Percentiles rank a stretch among this genome's conserved stretches.
Conservation (phyloP, 2,113 vertebrate species). For the Athene noctua region DNA sequence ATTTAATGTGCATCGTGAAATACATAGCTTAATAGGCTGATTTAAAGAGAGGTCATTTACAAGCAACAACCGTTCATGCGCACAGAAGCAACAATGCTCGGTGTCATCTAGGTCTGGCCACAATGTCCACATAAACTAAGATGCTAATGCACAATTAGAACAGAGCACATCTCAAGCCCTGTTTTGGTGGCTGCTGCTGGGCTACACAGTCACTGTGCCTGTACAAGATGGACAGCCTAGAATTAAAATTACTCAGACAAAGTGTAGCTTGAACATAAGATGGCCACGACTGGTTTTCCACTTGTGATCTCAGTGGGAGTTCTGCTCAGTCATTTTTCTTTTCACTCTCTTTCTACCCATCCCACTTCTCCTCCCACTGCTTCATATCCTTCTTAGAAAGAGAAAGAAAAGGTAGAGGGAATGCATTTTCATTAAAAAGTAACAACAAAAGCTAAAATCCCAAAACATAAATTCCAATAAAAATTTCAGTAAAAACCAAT, state of each 20-base stretch:
- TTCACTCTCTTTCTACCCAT: not conserved
- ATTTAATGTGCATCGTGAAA: not conserved
- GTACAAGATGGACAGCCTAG: not conserved
- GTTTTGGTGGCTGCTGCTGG: not conserved
- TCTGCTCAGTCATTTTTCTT: not conserved
- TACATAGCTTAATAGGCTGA: not conserved
- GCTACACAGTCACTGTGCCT: not conserved
- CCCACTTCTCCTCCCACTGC: not conserved
- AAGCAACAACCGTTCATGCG: not conserved
- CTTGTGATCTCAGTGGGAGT: not conserved
- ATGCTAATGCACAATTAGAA: not conserved
- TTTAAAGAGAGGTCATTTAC: not conserved
- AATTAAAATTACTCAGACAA: not conserved
- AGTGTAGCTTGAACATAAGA: not conserved
- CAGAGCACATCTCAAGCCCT: not conserved
- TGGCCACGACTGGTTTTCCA: not conserved
- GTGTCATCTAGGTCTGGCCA: not conserved
- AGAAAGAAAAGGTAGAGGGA: not conserved
- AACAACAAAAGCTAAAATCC: not conserved
- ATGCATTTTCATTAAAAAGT: not conserved
- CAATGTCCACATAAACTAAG: not conserved
- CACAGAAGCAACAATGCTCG: not conserved
- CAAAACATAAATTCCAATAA: not conserved
- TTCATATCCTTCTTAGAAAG: not conserved
- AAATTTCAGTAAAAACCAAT: not conserved